Base-by-base conservation (phyloP, 2,888 invertebrate genomes). In the Tachina lurida region DNA sequence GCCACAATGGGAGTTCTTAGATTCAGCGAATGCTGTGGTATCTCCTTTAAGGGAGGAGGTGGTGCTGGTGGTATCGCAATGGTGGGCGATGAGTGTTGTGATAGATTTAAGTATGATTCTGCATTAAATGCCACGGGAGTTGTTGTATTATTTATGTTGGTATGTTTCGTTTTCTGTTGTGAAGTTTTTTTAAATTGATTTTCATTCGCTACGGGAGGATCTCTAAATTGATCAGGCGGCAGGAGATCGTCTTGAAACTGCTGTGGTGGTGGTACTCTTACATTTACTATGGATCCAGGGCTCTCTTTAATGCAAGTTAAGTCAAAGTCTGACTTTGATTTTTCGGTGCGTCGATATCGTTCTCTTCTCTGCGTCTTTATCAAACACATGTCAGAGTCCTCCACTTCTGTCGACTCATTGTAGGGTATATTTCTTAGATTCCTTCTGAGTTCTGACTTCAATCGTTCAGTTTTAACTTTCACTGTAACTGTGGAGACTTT, bases 241-340 rank as follows among this genome's bases (percentile, higher is more conserved):
- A 96, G 95, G 22, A 96, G 95, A 68, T 95, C 95, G 92, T 97
- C 97, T 91, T 96, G 95, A 90, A 97, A 97, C 93, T 97, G 96
- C 90, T 96, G 96, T 2, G 97, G 97, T 0, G 97, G 97, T 43
- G 96, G 97, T 84, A 96, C 92, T 43, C 94, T 93, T 1, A 96
- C 94, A 90, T 96, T 95, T 56, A 54, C 67, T 19, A 86, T 71
- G 12, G 86, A 71, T 1, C 67, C 73, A 7, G 77, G 74, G 17
- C 62, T 73, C 88, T 96, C 96, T 70, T 93, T 93, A 76, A 94
- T 93, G 88, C 94, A 94, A 52, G 94, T 93, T 41, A 95, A 92
- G 89, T 95, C 94, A 43, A 95, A 92, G 89, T 94, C 95, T 13
- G 95, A 95, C 90, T 93, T 95, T 2, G 95, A 94, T 90, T 95